Percentiles rank a stretch among this genome's conserved stretches.
Evolutionary conservation across 2,888 invertebrate genomes (phyloP).

Genomic region (Yponomeuta cagnagella): DNA sequence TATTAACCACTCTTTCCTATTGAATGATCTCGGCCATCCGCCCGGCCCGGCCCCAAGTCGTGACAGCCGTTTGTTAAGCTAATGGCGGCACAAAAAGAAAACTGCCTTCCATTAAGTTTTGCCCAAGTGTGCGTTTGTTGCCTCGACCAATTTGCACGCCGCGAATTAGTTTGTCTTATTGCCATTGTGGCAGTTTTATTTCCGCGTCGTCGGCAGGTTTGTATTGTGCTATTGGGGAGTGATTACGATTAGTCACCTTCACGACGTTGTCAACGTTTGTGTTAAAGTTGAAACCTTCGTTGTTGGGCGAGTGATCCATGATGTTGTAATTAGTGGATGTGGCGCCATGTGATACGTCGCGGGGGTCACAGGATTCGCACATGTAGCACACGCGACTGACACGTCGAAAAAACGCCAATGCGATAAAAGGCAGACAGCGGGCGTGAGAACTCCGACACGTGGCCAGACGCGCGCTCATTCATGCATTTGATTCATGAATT

Average conservation of each 20-base stretch:
- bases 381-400: constrained; percentile 66
- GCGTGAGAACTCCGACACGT: constrained; percentile 72
- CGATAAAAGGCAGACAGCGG: constrained; percentile 60
- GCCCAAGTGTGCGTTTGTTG: constrained; percentile 50
- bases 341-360: constrained; percentile 61
- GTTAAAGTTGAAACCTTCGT: not conserved
- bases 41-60: constrained; percentile 49
- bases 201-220: constrained; percentile 37
- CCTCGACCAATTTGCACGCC: constrained; percentile 59
- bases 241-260: constrained; percentile 22
- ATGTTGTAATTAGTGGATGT: constrained; percentile 64
- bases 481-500: constrained; percentile 73
- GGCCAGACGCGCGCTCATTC: constrained; percentile 63
- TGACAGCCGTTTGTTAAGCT: constrained; percentile 66
- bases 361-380: constrained; percentile 60
- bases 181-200: constrained; percentile 52
- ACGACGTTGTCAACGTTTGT: constrained; percentile 9
- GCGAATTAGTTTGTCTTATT: constrained; percentile 50
- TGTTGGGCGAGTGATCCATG: constrained; percentile 27
- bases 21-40: constrained; percentile 14
- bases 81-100: constrained; percentile 62
- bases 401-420: constrained; percentile 47
- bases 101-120: constrained; percentile 49
- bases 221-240: constrained; percentile 15
- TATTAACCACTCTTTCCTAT: constrained; percentile 14